Conservation (phyloP, 2,113 vertebrate genomes). For the Gnathonemus echidnorhynchus region DNA sequence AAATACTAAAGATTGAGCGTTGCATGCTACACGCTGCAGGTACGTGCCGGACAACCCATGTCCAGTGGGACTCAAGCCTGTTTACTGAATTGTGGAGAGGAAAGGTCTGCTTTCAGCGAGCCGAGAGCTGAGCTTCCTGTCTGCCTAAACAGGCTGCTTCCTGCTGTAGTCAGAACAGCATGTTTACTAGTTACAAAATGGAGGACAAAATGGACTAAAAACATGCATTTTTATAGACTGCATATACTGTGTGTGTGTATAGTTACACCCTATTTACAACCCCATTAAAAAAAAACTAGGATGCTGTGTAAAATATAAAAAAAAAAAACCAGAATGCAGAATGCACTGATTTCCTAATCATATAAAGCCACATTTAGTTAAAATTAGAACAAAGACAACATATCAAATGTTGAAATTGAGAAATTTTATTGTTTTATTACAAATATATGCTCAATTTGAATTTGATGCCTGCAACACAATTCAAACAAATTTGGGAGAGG, state of each 20-base stretch:
- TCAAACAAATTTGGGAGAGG: no score
- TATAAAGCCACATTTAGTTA: no score
- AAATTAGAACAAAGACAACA: no score
- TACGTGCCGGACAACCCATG: conserved; percentile 1
- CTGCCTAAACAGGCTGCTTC: conserved; percentile 57
- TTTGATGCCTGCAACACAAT: no score
- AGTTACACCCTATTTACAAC: not conserved
- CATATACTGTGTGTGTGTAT: not conserved
- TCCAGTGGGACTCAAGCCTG: not conserved
- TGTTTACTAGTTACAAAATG: not conserved
- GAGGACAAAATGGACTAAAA: not conserved
- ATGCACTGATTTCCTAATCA: no score
- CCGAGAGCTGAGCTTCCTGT: conserved; percentile 55
- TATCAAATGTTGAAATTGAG: no score
- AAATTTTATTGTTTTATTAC: no score
- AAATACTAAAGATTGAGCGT: not conserved
- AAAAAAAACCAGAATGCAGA: no score
- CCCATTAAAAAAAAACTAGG: no score
- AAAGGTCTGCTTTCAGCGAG: conserved; percentile 20
- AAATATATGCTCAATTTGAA: no score
- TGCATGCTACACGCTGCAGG: not conserved
- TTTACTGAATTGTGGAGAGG: conserved; percentile 25
- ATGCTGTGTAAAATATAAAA: no score
- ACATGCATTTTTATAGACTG: not conserved
- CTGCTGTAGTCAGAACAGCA: conserved; percentile 50